Conservation (phyloP, 2,888 invertebrate genomes). For the Allygus modestus region DNA sequence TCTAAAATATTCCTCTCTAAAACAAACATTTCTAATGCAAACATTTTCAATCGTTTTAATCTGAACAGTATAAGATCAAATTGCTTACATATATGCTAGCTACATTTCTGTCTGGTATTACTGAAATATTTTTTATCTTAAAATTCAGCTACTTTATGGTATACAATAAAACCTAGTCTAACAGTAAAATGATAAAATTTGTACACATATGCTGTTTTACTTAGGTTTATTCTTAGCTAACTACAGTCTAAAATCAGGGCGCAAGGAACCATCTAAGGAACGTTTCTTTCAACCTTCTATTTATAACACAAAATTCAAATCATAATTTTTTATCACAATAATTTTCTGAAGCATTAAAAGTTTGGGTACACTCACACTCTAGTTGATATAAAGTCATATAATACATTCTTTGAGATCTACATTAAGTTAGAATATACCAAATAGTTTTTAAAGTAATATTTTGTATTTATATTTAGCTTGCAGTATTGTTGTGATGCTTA, state of each 20-base stretch:
- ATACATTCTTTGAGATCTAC: not conserved
- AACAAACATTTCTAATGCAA: not conserved
- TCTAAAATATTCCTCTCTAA: too few species aligned
- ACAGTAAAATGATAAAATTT: constrained; percentile 14
- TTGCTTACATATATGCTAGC: not conserved
- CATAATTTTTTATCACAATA: too few species aligned
- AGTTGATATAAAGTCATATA: constrained; percentile 1
- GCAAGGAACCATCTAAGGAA: constrained; percentile 32
- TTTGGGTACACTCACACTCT: constrained; percentile 5
- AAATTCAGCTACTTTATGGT: not conserved
- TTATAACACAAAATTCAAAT: too few species aligned
- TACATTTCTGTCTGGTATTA: not conserved
- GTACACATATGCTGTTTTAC: constrained; percentile 2
- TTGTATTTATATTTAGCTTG: too few species aligned
- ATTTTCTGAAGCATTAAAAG: not conserved
- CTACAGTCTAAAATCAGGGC: not conserved
- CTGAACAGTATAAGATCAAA: not conserved
- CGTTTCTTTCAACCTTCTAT: not conserved
- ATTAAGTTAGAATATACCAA: not conserved
- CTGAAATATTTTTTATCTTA: not conserved
- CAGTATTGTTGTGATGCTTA: too few species aligned
- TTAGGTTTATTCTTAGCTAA: not conserved
- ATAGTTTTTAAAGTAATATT: too few species aligned
- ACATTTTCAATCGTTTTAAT: not conserved
- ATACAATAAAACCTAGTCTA: constrained; percentile 27